phyloP scores from a whole-genome alignment of 2,888 invertebrate species.

The Frankliniella intonsa region DNA sequence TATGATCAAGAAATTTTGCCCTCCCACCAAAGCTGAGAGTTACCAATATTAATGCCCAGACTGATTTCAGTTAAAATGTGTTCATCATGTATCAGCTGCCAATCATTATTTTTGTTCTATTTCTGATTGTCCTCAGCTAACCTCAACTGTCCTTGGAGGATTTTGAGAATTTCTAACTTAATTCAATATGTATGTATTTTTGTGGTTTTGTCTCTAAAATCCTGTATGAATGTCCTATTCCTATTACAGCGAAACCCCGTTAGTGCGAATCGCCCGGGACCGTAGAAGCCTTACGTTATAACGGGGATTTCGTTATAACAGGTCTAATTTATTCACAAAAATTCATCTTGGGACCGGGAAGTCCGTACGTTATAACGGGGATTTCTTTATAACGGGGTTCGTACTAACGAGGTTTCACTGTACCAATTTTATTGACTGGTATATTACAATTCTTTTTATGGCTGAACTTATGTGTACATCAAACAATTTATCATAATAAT shows the following conservation, averaged over 20 bases:
- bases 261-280: too few relatives aligned
- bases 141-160: neutral
- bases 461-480: neutral
- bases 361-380: too few relatives aligned
- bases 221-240: neutral
- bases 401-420: too few relatives aligned
- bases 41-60: neutral
- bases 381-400: too few relatives aligned
- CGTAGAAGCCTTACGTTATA: too few relatives aligned
- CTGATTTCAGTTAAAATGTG: neutral
- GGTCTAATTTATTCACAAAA: too few relatives aligned
- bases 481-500: neutral
- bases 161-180: neutral
- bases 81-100: neutral
- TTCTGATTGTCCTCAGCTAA: neutral
- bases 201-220: neutral
- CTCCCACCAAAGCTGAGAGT: constrained; percentile 4
- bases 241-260: too few relatives aligned
- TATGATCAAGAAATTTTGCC: neutral
- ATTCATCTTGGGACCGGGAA: too few relatives aligned
- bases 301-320: too few relatives aligned
- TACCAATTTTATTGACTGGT: too few relatives aligned
- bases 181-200: neutral
- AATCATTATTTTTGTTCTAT: neutral
- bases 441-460: too few relatives aligned